Base-by-base conservation (phyloP, 2,888 invertebrate species). In the Formica aserva region DNA sequence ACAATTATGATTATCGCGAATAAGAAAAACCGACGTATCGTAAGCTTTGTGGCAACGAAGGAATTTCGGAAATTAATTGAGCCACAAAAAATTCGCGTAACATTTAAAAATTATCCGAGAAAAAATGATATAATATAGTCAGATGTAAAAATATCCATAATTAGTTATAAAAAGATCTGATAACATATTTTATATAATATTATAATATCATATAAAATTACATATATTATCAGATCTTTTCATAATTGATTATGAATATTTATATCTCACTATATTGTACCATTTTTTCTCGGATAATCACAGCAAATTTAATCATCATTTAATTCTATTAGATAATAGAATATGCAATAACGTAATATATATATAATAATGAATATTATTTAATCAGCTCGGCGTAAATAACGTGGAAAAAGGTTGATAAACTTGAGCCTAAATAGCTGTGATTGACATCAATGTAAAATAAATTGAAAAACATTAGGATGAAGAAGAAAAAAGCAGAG, bases 21-120 rank as follows among this genome's bases (percentile, higher is more conserved):
- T 65, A 69, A 76, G 35, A 83, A 88, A 86, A 88, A 83, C 81
- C 35, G 5, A 72, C 72, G 45, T 77, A 35, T 66, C 69, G 74
- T 88, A 82, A 86, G 84, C 72, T 76, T 82, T 60, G 60, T 18
- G 65, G 22, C 55, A 35, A 11, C 60, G 29, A 78, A 71, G 69
- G 62, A 84, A 71, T 55, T n/a, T 13, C 15, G 5, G 55, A 29
- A 15, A 67, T 77, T 77, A 67, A 67, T 66, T 8, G 22, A 26
- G 22, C 9, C 13, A 8, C 6, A 41, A 26, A 1, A 13, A 13
- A 66, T 77, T 57, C 18, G 15, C 41, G 18, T 22, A 1, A 41
- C 57, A 32, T 57, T 57, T 57, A 67, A 57, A 41, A 18, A 32
- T 6, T 32, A 32, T 32, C 6, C 32, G 32, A 32, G 32, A 32